Evolutionary conservation across 2,113 vertebrate species (phyloP).

Genomic region (Ciconia stormi): DNA sequence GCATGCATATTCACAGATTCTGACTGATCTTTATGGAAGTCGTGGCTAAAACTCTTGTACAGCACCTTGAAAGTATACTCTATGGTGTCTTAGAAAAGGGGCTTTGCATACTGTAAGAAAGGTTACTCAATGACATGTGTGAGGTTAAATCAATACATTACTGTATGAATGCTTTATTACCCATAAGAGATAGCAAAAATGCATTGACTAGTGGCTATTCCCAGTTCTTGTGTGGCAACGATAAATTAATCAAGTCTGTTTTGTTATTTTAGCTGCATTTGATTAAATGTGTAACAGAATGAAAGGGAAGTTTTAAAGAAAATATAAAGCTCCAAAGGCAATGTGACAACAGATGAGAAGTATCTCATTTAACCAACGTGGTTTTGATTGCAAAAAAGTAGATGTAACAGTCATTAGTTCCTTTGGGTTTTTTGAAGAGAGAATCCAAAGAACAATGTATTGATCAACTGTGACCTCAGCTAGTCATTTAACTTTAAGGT

Average conservation of each 20-base stretch:
- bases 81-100: neutral
- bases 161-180: constrained; percentile 38
- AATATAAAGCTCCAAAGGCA: neutral
- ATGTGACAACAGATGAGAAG: neutral
- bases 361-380: neutral
- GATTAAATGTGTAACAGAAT: neutral
- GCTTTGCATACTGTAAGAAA: neutral
- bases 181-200: constrained; percentile 33
- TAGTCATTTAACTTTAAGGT: neutral
- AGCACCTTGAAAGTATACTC: neutral
- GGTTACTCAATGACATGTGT: neutral
- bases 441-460: neutral
- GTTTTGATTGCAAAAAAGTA: neutral
- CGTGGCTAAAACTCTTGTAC: neutral
- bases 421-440: neutral
- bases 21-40: neutral
- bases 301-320: constrained; percentile 8
- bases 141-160: constrained; percentile 38
- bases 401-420: neutral
- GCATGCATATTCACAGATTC: neutral
- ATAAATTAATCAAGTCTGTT: constrained; percentile 27
- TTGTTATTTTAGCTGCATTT: constrained; percentile 56
- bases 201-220: constrained; percentile 10
- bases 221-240: constrained; percentile 30
- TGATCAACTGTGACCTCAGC: neutral